Conservation (phyloP, 1,140 invertebrate species). For the Bradynema listronoti region DNA sequence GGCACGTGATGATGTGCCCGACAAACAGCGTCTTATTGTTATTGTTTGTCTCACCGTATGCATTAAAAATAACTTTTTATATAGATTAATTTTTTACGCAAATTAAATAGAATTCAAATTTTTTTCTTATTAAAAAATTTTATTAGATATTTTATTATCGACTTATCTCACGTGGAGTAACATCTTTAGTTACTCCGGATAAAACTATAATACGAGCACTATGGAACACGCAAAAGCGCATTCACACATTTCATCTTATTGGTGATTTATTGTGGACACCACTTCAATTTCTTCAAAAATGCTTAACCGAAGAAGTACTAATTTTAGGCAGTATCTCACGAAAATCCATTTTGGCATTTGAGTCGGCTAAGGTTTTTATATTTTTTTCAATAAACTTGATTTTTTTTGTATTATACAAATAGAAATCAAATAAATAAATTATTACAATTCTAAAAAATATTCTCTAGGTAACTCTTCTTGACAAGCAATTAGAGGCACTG, state of each 20-base stretch:
- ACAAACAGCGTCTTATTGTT: slow-evolving; percentile 66
- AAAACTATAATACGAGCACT: slow-evolving; percentile 71
- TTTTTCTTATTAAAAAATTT: neutral
- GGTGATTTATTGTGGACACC: slow-evolving; percentile 24
- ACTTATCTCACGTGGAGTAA: neutral
- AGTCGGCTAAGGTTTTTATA: neutral
- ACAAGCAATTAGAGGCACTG: slow-evolving; percentile 35
- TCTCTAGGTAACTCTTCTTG: slow-evolving; percentile 6
- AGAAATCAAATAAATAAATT: neutral
- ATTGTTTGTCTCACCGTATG: slow-evolving; percentile 13
- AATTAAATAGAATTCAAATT: neutral
- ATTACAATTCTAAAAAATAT: neutral
- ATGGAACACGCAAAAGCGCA: slow-evolving; percentile 71
- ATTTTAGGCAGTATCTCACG: neutral
- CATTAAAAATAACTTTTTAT: neutral
- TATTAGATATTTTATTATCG: slow-evolving; percentile 2
- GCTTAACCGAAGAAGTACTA: neutral
- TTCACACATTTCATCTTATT: slow-evolving; percentile 30
- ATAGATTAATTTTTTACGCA: neutral
- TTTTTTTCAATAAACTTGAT: neutral
- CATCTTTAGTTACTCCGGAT: slow-evolving; percentile 62
- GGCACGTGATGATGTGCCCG: slow-evolving; percentile 60
- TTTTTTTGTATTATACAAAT: neutral
- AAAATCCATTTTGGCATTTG: neutral
- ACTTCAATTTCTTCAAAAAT: too few relatives aligned